These are phyloP conservation scores for Agrochola lychnidis DNA, from an alignment of 2,888 invertebrate species.

Conservation along the genomic window DNA sequence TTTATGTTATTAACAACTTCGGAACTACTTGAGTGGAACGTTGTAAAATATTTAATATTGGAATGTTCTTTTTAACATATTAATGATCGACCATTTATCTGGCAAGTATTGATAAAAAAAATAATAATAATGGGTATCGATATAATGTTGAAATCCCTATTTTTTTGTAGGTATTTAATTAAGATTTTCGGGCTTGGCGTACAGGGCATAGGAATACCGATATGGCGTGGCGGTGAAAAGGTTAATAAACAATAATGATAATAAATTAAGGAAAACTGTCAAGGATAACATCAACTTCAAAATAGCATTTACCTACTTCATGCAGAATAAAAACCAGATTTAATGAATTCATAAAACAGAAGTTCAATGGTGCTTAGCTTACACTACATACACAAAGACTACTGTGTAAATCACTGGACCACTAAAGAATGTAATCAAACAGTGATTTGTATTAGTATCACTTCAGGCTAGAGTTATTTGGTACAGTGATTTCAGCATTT, in stretches of 20 bases:
- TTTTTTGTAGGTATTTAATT: no score
- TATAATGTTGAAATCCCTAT: no score
- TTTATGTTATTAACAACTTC: no score
- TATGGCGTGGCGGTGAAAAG: no score
- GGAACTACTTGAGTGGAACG: no score
- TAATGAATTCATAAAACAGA: background rate
- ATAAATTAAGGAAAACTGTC: constrained; percentile 15
- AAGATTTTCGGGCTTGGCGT: no score
- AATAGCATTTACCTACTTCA: background rate
- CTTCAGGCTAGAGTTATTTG: background rate
- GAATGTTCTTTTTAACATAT: no score
- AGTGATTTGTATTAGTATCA: background rate
- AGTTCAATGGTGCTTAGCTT: background rate
- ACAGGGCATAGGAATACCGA: no score
- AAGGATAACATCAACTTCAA: background rate
- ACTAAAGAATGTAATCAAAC: background rate
- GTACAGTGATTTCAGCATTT: background rate
- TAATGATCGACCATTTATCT: no score
- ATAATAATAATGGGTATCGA: no score
- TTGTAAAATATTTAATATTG: no score
- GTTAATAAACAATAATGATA: background rate
- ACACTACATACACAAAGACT: background rate
- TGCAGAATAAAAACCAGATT: constrained; percentile 5
- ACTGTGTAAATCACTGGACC: background rate
- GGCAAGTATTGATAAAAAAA: no score